Conservation (phyloP, 2,888 invertebrate genomes). For the Hirtodrosophila alboralis region DNA sequence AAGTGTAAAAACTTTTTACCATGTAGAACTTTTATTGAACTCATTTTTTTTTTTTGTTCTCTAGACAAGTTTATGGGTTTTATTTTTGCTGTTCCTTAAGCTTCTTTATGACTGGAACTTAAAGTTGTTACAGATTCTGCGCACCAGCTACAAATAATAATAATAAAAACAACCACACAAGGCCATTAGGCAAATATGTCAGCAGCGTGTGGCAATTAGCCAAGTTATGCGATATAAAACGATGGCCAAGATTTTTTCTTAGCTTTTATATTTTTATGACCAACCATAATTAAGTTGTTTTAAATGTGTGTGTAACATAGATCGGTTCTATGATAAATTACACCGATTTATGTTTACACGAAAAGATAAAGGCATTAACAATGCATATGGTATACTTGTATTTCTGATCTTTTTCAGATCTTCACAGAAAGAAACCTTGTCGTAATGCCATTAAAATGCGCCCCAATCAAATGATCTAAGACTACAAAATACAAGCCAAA, state of each 20-base stretch:
- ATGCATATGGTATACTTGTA: conserved; percentile 14
- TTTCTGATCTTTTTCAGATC: conserved; percentile 24
- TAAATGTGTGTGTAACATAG: conserved; percentile 14
- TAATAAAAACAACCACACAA: conserved; percentile 42
- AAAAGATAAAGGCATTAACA: conserved; percentile 28
- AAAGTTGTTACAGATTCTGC: conserved; percentile 54
- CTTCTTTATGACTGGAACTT: conserved; percentile 66
- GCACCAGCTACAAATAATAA: conserved; percentile 39
- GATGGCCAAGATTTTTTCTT: conserved; percentile 44
- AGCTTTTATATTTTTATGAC: conserved; percentile 50
- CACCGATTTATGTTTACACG: conserved; percentile 52
- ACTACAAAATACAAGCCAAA: conserved; percentile 10
- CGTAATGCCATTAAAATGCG: conserved; percentile 17
- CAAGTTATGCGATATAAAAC: conserved; percentile 71
- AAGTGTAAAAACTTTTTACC: conserved; percentile 58
- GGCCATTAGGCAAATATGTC: conserved; percentile 79
- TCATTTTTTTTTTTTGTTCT: conserved; percentile 40
- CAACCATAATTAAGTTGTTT: conserved; percentile 66
- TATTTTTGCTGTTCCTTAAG: conserved; percentile 27
- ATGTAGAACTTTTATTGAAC: conserved; percentile 69
- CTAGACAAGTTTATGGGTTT: conserved; percentile 34
- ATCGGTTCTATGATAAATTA: conserved; percentile 50
- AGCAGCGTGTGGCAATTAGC: conserved; percentile 79
- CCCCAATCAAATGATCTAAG: conserved; percentile 39
- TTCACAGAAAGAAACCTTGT: conserved; percentile 41